Conservation (phyloP, 2,113 vertebrate genomes). For the Ovis canadensis region DNA sequence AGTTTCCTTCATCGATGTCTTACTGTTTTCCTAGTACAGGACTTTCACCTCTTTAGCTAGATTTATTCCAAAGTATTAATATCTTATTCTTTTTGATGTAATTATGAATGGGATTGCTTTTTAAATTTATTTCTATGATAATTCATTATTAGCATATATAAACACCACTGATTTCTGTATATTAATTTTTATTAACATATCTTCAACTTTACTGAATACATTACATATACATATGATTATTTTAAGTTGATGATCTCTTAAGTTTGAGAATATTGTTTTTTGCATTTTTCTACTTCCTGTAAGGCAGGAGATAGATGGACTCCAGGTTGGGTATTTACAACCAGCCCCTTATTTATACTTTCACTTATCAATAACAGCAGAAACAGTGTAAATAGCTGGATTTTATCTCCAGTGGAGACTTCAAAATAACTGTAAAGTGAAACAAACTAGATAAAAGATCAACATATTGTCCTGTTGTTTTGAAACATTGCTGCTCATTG, state of each 20-base stretch:
- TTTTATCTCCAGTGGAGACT: not conserved
- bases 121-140: too few relatives aligned
- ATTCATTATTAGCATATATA: not conserved
- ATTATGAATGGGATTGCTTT: too few relatives aligned
- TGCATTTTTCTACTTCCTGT: not conserved
- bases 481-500: not conserved
- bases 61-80: too few relatives aligned
- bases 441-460: not conserved
- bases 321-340: not conserved
- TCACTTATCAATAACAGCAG: not conserved
- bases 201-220: not conserved
- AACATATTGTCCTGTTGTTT: not conserved
- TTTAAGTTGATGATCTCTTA: not conserved
- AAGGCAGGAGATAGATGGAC: not conserved
- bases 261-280: not conserved
- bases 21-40: too few relatives aligned
- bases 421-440: not conserved
- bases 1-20: too few relatives aligned
- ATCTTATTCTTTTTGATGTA: too few relatives aligned
- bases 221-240: not conserved
- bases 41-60: too few relatives aligned
- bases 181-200: not conserved
- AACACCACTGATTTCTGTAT: not conserved
- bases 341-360: not conserved
- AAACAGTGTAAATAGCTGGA: not conserved